Percentiles rank a stretch among this genome's conserved stretches.
Conservation (phyloP, 2,888 invertebrate genomes). For the Acleris emargana region DNA sequence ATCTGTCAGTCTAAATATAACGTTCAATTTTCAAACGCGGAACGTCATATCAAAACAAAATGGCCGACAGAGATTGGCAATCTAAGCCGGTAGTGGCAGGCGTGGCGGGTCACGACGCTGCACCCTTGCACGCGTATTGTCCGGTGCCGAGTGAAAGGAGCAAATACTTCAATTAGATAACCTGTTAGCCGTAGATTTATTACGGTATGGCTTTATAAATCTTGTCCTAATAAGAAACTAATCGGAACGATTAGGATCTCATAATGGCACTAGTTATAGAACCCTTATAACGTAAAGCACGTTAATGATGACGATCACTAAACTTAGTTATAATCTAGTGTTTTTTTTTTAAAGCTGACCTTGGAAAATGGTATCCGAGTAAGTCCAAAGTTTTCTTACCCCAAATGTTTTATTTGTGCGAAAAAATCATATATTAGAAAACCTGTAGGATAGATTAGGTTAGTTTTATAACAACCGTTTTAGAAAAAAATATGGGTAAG, state of each 20-base stretch:
- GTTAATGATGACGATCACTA: too few relatives aligned
- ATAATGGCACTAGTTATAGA: too few relatives aligned
- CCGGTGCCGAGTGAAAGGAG: constrained; percentile 46
- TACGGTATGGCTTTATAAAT: background rate
- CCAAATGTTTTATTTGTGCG: too few relatives aligned
- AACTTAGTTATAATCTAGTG: background rate
- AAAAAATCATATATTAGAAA: too few relatives aligned
- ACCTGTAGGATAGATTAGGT: too few relatives aligned
- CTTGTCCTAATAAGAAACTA: constrained; percentile 15
- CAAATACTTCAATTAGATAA: constrained; percentile 24
- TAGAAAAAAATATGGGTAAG: too few relatives aligned
- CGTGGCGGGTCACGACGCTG: constrained; percentile 66
- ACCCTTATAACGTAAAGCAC: too few relatives aligned
- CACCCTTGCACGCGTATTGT: constrained; percentile 47
- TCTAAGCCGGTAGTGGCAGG: constrained; percentile 52
- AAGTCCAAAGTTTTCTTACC: too few relatives aligned
- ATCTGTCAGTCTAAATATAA: background rate
- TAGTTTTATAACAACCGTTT: too few relatives aligned
- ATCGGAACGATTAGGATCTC: background rate
- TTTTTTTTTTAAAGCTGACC: background rate
- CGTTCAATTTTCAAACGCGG: constrained; percentile 10
- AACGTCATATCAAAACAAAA: constrained; percentile 30
- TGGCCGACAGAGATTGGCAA: constrained; percentile 43
- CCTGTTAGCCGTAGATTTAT: constrained; percentile 7
- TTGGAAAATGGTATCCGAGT: too few relatives aligned